These are phyloP conservation scores for Pardalotus punctatus DNA, from an alignment of 2,113 vertebrate genomes.

Conservation along the genomic window DNA sequence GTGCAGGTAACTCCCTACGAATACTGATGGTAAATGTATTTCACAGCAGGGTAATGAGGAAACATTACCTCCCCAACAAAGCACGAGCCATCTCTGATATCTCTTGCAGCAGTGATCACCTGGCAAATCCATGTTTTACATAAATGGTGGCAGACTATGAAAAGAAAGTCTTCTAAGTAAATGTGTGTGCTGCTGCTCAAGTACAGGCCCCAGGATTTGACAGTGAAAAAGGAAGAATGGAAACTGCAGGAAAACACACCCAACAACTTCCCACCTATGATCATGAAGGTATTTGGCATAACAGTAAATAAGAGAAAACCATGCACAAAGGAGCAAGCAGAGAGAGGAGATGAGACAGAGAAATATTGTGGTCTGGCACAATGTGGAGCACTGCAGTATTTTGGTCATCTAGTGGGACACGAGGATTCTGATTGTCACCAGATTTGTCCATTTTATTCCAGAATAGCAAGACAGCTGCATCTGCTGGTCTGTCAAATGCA, in stretches of 20 bases:
- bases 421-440: neutral
- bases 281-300: conserved; percentile 72
- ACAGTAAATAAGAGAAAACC: conserved; percentile 50
- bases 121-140: neutral
- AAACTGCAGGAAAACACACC: neutral
- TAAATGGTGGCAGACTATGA: neutral
- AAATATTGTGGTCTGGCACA: neutral
- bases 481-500: neutral
- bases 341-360: conserved; percentile 60
- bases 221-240: neutral
- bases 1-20: neutral
- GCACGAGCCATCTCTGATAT: neutral
- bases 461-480: neutral
- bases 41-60: neutral
- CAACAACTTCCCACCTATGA: conserved; percentile 29
- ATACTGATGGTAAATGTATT: neutral
- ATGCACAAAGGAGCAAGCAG: conserved; percentile 61
- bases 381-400: neutral
- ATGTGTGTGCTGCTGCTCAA: neutral
- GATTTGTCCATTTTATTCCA: neutral
- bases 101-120: neutral
- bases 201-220: neutral
- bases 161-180: neutral
- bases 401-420: neutral
- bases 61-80: neutral